phyloP scores from a whole-genome alignment of 2,797 vertebrate species.

The Pitangus sulphuratus region DNA sequence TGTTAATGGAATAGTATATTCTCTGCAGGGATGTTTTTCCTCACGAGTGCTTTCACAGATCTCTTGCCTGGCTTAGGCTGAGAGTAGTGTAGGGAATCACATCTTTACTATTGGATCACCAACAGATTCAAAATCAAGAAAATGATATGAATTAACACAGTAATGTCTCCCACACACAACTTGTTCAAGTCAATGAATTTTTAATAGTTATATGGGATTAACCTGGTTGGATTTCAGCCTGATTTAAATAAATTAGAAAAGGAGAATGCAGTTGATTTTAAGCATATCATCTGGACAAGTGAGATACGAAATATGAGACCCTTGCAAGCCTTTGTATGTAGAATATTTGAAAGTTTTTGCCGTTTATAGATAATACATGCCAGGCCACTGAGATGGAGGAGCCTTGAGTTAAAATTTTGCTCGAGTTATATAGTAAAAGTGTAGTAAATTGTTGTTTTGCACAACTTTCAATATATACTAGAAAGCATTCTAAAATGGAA shows the following conservation, averaged over 20 bases:
- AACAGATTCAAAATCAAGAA: background rate
- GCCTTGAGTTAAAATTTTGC: background rate
- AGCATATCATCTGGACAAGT: background rate
- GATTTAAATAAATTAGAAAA: background rate
- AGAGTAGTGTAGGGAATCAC: background rate
- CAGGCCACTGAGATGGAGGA: background rate
- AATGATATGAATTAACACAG: background rate
- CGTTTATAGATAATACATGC: fast-evolving
- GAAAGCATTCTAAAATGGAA: background rate
- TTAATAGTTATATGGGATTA: background rate
- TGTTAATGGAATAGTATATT: background rate
- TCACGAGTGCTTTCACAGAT: too few relatives aligned
- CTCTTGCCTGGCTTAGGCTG: too few relatives aligned
- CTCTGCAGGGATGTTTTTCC: background rate
- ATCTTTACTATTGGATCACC: background rate
- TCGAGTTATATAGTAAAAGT: background rate
- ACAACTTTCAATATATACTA: background rate
- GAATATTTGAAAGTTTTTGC: background rate
- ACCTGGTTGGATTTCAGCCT: background rate
- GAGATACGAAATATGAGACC: background rate
- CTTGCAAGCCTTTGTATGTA: background rate
- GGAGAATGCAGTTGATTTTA: background rate
- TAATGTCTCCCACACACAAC: background rate
- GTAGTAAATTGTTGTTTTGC: background rate
- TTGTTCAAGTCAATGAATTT: background rate